Evolutionary conservation across 2,113 vertebrate genomes (phyloP), one percentile per base, ranked within the genome.

Genomic region (Actenoides lindsayi): DNA sequence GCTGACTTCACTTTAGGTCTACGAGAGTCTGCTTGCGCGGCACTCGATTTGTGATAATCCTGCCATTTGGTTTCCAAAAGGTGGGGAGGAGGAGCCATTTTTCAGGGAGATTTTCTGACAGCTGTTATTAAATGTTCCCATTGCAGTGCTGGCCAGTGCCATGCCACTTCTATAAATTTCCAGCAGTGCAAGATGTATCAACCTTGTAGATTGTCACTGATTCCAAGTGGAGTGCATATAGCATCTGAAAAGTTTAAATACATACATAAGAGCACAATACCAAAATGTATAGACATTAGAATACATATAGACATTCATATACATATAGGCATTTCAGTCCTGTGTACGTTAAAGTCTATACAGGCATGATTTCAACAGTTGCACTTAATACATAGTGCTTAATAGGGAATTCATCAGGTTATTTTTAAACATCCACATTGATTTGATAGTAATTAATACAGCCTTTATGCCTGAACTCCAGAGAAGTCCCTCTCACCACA

Each of bases 381-480:
- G 28, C 0, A 2, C 80, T 86, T 94, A 70, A 53, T 80, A 59
- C 63, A 18, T 63, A 83, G 53, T 92, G 80, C 67, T 79, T 82
- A 77, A 70, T 91, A 41, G 4, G 48, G 86, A 80, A 86, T 94
- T 97, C 92, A 74, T 68, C 83, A 79, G 67, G 73, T 96, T 96
- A 93, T 83, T 84, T 96, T 75, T 96, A 94, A 97, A 89, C 74
- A 89, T 95, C 82, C 95, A 63, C 92, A 77, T 93, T 94, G 94
- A 96, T 96, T 96, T 15, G 37, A 53, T 88, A 95, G 91, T 94
- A 92, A 87, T 84, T 92, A 96, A 83, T 88, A 44, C 68, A 83
- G 27, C 89, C 68, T 93, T 96, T 91, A 48, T 64, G 37, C 84
- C 78, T 82, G 60, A 88, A 64, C 89, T 87, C 67, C 27, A 33